Evolutionary conservation across 2,113 vertebrate species (phyloP), one percentile per base, ranked within the genome.

Genomic region (Glaucidium brasilianum): DNA sequence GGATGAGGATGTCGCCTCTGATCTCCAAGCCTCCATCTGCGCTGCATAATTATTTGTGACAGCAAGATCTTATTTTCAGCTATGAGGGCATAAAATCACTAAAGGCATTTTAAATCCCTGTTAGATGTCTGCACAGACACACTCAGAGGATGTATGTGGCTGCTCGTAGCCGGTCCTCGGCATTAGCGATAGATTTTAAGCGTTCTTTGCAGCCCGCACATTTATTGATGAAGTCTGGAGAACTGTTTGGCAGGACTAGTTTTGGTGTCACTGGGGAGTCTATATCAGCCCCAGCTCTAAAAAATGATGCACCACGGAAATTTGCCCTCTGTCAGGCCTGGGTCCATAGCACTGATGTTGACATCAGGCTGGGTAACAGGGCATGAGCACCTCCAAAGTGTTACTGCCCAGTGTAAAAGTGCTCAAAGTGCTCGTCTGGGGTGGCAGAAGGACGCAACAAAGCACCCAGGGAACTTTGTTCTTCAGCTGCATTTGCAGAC

Each of bases 341-440:
- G 62, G 11, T 50, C 34, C 9, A 6, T n/a, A 43, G 67, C 35
- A 15, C 23, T 20, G 20, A 39, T 1, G 11, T 9, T 45, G n/a
- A 9, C 2, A 16, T 23, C 34, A 32, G 47, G n/a, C n/a, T 41
- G 30, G 32, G 13, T 55, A 20, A 8, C 10, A 6, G 49, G 72
- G 52, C 72, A 35, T 0, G 6, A 60, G 30, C 25, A 7, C 13
- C 75, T 8, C 66, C 9, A 2, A 22, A 15, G 32, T 0, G 0
- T 63, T 17, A 5, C 58, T 27, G 41, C 6, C 30, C 21, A 11
- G 63, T 17, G 25, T 10, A 6, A 27, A 66, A 29, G 30, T 7
- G 37, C 37, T 79, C 1, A 27, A 66, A 34, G 30, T 7, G 37
- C 45, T 79, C 1, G 0, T 26, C 35, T 14, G 10, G 41, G 35